Evolutionary conservation across 2,888 invertebrate species (phyloP), one percentile per base, ranked within the genome.

Genomic region (Agriopis aurantiaria): DNA sequence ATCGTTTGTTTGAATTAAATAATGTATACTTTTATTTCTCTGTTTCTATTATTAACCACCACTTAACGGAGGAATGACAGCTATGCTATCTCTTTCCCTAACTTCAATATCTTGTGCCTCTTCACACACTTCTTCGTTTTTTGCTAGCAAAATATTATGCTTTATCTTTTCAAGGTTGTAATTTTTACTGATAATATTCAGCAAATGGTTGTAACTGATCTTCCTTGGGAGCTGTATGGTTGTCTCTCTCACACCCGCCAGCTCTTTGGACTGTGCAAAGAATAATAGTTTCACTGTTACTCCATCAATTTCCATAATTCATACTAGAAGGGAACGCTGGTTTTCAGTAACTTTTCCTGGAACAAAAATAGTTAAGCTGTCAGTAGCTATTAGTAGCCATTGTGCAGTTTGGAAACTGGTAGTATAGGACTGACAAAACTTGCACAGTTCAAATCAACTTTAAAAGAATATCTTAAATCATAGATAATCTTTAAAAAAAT

Each of bases 1-100:
- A 10, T 40, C 40, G 11, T 40, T 43, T 8, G 23, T 23, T 5
- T 23, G 2, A 17, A 51, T 14, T 14, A 23, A 8, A 10, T 12
- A 52, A 41, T 61, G 8, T 5, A 45, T 9, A 14, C n/a, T 45
- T 45, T 0, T 23, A n/a, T 17, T 17, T 17, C n/a, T 58, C 7
- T 8, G 45, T 12, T 53, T 5, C 5, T 53, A 0, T 0, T 23
- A 45, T 93, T 95, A 97, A 81, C 99, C 99, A 81, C 99, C 99
- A 91, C 99, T 99, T 62, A 99, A 95, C 0, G 99, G 99, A 64
- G 99, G 99, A 84, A 99, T 99, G 12, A 99, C 95, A 73, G 99
- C 99, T 73, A 99, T 95, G 88, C 96, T 97, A 94, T 99, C 98
- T 73, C 95, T 96, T 41, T 96, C 93, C 51, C 94, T 95, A 8